phyloP scores from a whole-genome alignment of 2,797 vertebrate genomes.

The Tiaroga cobitis region DNA sequence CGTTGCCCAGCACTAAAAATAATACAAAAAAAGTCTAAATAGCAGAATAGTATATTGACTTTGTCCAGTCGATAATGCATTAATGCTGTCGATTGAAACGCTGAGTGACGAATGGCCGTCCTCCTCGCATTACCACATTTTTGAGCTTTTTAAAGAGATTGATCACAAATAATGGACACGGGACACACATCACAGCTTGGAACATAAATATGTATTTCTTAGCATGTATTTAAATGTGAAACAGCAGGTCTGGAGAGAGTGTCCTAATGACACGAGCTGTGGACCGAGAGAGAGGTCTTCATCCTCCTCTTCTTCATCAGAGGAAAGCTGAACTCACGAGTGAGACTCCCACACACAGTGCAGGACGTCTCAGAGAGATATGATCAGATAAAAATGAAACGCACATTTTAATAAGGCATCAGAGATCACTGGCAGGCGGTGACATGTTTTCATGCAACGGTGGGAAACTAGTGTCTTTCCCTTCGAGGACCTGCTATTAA shows the following conservation, averaged over 20 bases:
- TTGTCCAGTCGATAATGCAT: not conserved
- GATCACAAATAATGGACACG: not conserved
- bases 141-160: not conserved
- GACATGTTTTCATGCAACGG: constrained; percentile 87
- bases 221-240: constrained; percentile 19
- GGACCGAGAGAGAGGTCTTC: constrained; percentile 85
- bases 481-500: not conserved
- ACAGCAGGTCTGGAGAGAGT: constrained; percentile 9
- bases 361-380: constrained; percentile 69
- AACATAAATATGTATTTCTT: constrained; percentile 43
- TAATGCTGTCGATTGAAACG: not conserved
- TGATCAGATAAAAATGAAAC: constrained; percentile 42
- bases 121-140: not conserved
- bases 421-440: constrained; percentile 90
- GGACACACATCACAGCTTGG: not conserved
- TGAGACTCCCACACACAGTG: constrained; percentile 75
- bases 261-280: constrained; percentile 73
- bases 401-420: constrained; percentile 83
- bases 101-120: not conserved
- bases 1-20: no score
- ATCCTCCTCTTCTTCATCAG: constrained; percentile 87
- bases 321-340: constrained; percentile 81
- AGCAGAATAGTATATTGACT: no score
- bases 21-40: no score
- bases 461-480: constrained; percentile 68